These are phyloP conservation scores for Sterna hirundo DNA, from an alignment of 2,113 vertebrate species.

Conservation along the genomic window DNA sequence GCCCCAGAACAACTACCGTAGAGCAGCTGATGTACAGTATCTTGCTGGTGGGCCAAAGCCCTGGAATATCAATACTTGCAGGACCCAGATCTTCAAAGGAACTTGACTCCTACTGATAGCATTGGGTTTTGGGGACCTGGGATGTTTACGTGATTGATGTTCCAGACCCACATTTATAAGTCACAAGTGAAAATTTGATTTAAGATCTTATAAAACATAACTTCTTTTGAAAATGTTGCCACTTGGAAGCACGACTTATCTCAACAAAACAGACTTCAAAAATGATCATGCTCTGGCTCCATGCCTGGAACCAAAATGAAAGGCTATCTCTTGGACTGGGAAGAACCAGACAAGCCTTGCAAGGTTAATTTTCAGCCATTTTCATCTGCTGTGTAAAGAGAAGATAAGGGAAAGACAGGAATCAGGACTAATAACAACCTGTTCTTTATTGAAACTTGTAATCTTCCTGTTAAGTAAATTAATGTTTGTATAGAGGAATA, in stretches of 20 bases:
- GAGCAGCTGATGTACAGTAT: background rate
- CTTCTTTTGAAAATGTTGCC: background rate
- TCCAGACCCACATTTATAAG: rapidly evolving
- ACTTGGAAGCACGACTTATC: conserved; percentile 36
- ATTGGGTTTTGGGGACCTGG: background rate
- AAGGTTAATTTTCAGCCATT: conserved; percentile 10
- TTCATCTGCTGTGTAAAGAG: background rate
- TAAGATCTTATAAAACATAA: background rate
- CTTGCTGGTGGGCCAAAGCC: background rate
- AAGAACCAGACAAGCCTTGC: background rate
- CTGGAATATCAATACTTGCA: background rate
- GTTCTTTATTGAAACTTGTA: background rate
- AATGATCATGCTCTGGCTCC: background rate
- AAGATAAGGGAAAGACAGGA: conserved; percentile 15
- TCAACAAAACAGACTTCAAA: background rate
- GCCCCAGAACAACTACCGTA: background rate
- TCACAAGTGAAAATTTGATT: background rate
- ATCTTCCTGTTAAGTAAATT: background rate
- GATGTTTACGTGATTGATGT: background rate
- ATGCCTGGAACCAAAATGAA: background rate
- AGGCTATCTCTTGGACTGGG: background rate
- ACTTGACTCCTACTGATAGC: background rate
- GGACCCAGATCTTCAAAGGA: background rate
- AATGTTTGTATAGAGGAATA: background rate
- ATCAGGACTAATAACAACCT: background rate